Base-by-base conservation (phyloP, 64 coral and sea anemone species). In the Montipora cactus region DNA sequence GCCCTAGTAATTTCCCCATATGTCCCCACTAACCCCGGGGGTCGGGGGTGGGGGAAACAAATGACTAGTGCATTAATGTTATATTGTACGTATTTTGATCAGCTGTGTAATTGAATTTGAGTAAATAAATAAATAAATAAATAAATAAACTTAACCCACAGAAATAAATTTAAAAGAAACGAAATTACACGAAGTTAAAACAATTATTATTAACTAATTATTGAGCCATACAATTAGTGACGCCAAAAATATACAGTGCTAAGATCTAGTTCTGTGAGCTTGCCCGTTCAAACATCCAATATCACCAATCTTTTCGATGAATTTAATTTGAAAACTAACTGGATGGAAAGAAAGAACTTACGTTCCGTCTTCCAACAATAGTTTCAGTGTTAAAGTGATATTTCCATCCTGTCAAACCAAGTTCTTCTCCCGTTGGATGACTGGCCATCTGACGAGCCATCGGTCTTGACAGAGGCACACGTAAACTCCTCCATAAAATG, bases 321-420 rank as follows among this genome's bases (percentile, higher is more conserved):
- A 51, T 7, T 44, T 25, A 25, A 57, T 57, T 8, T 6, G 18
- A 58, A 13, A 37, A 44, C 49, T 23, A 58, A 16, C 8, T 14
- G 50, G 16, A 8, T 0, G 5, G 10, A 44, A 67, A 49, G n/a
- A 44, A 12, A 1, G 18, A 2, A 90, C 93, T 95, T 79, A 95
- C 93, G 77, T 95, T 95, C 5, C 93, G 81, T 59, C 93, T 81
- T 14, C 93, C 93, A 68, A 59, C 83, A 81, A 89, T 95, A 47
- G 93, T 95, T 15, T 90, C 67, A 19, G 55, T 76, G 71, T 95
- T 95, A 77, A 95, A 95, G 77, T 95, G 90, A 49, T 90, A 90
- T 57, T 81, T 47, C 62, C 89, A 50, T 85, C 93, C 93, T 58
- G 81, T 95, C 69, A 95, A 79, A 55, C 93, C 93, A 59, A 95